These are phyloP conservation scores for Dinomys branickii DNA, from an alignment of 2,113 vertebrate genomes.

Conservation along the genomic window DNA sequence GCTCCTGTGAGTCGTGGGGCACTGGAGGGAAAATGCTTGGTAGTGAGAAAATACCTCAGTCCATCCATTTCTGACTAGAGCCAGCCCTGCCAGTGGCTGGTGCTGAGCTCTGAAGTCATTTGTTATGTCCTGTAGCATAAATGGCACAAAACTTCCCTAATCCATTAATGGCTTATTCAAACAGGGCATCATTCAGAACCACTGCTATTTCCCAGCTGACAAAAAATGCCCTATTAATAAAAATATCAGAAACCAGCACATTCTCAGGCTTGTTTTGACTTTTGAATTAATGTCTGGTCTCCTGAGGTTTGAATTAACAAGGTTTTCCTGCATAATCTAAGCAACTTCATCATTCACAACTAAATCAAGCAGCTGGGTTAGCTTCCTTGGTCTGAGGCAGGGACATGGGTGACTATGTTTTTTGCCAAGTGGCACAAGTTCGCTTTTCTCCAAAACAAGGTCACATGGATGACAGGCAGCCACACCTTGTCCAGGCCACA, in stretches of 20 bases:
- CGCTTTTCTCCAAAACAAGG: not conserved
- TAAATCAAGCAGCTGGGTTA: not conserved
- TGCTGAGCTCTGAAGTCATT: constrained; percentile 4
- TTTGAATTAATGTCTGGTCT: constrained; percentile 41
- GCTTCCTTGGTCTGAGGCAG: not conserved
- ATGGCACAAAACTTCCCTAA: constrained; percentile 24
- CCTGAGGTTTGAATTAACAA: constrained; percentile 48
- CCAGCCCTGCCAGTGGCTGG: not conserved
- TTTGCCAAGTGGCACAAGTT: not conserved
- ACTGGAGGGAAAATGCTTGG: not conserved
- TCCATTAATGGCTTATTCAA: constrained; percentile 60
- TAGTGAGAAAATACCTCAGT: not conserved
- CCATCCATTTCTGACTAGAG: not conserved
- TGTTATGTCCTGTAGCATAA: constrained; percentile 1
- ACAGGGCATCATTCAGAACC: constrained; percentile 55
- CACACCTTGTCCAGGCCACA: too few relatives aligned
- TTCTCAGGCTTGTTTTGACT: constrained; percentile 38
- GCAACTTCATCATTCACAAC: not conserved
- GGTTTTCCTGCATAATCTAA: not conserved
- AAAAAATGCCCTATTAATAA: constrained; percentile 63
- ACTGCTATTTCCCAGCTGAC: constrained; percentile 61
- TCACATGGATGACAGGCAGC: not conserved
- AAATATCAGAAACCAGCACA: constrained; percentile 45
- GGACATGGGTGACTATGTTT: too few relatives aligned
- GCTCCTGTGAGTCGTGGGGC: not conserved